These are phyloP conservation scores for Sebastes alutus DNA, from an alignment of 2,797 vertebrate genomes.

Conservation along the genomic window DNA sequence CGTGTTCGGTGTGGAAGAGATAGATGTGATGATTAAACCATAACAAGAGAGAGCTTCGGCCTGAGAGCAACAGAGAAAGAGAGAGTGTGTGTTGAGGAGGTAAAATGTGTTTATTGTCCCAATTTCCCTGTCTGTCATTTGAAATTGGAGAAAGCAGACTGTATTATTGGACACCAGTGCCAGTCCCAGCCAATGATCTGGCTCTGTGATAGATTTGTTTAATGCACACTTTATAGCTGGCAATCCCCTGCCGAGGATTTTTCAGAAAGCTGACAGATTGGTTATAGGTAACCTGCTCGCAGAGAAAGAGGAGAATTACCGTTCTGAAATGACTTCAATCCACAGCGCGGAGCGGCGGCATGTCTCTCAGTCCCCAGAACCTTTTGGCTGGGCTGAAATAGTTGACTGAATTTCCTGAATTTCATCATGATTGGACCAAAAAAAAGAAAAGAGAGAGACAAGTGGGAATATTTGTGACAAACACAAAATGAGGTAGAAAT, in stretches of 20 bases:
- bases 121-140: conserved; percentile 67
- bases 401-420: conserved; percentile 60
- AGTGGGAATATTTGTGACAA: conserved; percentile 49
- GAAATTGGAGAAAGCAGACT: conserved; percentile 71
- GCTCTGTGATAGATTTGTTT: conserved; percentile 72
- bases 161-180: conserved; percentile 70
- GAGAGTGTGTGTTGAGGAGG: conserved; percentile 1
- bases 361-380: conserved; percentile 48
- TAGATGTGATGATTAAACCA: conserved; percentile 48
- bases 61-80: not conserved
- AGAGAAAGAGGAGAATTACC: conserved; percentile 65
- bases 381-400: conserved; percentile 34
- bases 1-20: conserved; percentile 44
- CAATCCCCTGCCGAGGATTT: conserved; percentile 66
- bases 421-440: conserved; percentile 47
- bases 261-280: conserved; percentile 72
- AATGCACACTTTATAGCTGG: conserved; percentile 72
- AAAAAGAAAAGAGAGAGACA: conserved; percentile 1
- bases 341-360: conserved; percentile 49
- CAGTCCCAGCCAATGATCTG: conserved; percentile 64
- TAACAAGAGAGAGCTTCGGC: conserved; percentile 41
- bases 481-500: conserved; percentile 28
- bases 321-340: conserved; percentile 69
- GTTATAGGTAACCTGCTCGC: conserved; percentile 65
- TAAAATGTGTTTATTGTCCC: conserved; percentile 64